Percentiles rank a stretch among this genome's conserved stretches.
Conservation (phyloP, 2,113 vertebrate species). For the Pygathrix nemaeus region DNA sequence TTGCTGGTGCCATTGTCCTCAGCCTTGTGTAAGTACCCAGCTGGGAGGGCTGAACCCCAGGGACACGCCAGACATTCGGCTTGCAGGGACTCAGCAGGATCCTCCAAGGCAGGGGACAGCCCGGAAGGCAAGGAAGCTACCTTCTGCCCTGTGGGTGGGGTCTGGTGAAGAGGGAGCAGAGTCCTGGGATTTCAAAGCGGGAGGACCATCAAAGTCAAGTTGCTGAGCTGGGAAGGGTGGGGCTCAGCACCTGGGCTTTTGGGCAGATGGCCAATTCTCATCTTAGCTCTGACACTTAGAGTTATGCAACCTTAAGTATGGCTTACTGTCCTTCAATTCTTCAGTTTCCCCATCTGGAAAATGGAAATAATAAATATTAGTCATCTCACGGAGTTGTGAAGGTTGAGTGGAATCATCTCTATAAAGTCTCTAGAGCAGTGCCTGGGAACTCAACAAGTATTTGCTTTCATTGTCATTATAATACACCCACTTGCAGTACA, state of each 20-base stretch:
- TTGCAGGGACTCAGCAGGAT: background rate
- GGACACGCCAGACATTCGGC: background rate
- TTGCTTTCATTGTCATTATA: background rate
- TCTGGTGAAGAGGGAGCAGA: background rate
- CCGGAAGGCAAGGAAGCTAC: background rate
- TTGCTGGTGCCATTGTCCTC: slow-evolving; percentile 61
- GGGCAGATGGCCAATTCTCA: background rate
- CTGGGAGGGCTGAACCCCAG: rapidly evolving
- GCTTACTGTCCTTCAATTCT: background rate
- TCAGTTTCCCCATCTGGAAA: background rate
- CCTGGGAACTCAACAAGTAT: background rate
- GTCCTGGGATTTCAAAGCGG: too few relatives aligned
- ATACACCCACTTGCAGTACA: background rate
- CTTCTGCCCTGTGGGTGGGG: background rate
- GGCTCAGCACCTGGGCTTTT: too few relatives aligned
- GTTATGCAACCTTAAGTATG: background rate
- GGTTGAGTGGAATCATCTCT: background rate
- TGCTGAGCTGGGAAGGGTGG: background rate
- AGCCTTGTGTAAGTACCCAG: slow-evolving; percentile 77
- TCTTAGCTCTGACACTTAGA: background rate
- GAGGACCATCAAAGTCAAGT: background rate
- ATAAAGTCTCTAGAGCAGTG: background rate
- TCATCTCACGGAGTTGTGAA: too few relatives aligned
- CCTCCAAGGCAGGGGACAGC: background rate
- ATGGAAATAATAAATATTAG: background rate